Base-by-base conservation (phyloP, 2,888 invertebrate species). In the Epinotia nisella region DNA sequence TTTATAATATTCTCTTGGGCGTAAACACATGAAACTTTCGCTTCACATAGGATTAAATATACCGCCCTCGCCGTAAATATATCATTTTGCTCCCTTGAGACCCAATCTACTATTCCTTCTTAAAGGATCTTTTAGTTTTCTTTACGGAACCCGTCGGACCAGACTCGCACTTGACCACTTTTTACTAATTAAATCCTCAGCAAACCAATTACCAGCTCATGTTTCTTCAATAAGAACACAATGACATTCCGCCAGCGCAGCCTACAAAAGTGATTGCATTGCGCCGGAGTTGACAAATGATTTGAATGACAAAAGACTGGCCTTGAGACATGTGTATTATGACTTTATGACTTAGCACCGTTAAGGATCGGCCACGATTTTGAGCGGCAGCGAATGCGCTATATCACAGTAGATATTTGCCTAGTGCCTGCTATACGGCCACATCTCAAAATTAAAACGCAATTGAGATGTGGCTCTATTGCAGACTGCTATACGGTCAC, bases 261-360 rank as follows among this genome's bases (percentile, higher is more conserved):
- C 35, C 19, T 19, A 66, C 55, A 45, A 68, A 68, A 69, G 35
- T 53, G 60, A 60, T 69, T 53, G 53, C 53, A 53, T 49, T 68
- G 29, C 59, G 59, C 35, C 35, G 35, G 35, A 55, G 49, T 15
- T 56, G 24, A 41, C 21, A 3, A 49, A 55, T 13, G 55, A 53
- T 69, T 69, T 60, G 51, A 53, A 69, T 60, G n/a, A 49, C 51
- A 69, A 69, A 69, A 69, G 60, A 9, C 55, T 29, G 69, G 53
- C 60, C 69, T 69, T 69, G 60, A 69, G 60, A 60, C 49, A 53
- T 53, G 53, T 35, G 53, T 35, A 69, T 69, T 60, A 65, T 29
- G 65, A 55, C 15, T 21, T 11, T 55, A 24, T 45, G 49, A n/a
- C n/a, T 49, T n/a, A 7, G n/a, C 49, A 49, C 49, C 15, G n/a